Percentiles rank a stretch among this genome's conserved stretches.
Conservation (phyloP, 2,113 vertebrate species). For the Actenoides hombroni region DNA sequence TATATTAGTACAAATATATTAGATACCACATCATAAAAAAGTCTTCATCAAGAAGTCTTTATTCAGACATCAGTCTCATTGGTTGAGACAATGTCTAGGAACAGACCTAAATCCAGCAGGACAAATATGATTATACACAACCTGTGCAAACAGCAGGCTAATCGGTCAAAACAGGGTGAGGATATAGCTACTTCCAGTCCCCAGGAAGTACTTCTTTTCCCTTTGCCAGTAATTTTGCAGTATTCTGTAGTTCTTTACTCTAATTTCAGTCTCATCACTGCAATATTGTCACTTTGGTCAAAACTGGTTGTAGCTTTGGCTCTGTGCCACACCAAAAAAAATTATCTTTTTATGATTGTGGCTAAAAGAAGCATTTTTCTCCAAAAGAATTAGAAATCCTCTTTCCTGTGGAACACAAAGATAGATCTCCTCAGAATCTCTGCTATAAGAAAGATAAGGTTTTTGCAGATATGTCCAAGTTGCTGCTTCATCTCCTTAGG, state of each 20-base stretch:
- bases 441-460: background rate
- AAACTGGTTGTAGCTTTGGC: background rate
- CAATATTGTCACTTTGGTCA: background rate
- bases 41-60: background rate
- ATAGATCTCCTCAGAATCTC: background rate
- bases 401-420: background rate
- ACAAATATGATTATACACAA: background rate
- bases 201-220: background rate
- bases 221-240: background rate
- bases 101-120: background rate
- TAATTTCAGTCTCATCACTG: background rate
- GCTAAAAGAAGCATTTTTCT: background rate
- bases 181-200: background rate
- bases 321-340: background rate
- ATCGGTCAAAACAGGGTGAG: background rate
- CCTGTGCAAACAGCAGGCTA: background rate
- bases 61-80: background rate
- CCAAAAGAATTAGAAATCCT: background rate
- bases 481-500: background rate
- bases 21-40: background rate
- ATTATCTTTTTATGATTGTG: background rate
- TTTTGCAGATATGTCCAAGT: background rate
- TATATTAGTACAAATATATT: background rate
- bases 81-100: background rate
- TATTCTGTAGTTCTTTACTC: background rate